Evolutionary conservation across 1,140 invertebrate genomes (phyloP).

Genomic region (Tribolium madens): DNA sequence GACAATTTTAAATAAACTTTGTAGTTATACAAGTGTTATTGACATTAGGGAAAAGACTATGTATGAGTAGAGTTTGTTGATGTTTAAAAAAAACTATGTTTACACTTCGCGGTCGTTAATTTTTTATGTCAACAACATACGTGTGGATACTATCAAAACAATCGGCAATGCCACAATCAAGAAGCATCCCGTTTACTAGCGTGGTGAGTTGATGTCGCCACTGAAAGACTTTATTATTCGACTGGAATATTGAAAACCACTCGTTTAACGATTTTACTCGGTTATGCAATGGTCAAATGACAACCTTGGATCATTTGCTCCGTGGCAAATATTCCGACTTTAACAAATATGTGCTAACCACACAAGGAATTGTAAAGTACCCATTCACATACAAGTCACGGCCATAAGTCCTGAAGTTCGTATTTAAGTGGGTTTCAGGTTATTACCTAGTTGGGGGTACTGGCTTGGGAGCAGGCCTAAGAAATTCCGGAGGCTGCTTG

Average conservation of each 20-base stretch:
- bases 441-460: constrained; percentile 59
- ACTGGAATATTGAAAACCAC: too few relatives aligned
- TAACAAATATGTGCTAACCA: background rate
- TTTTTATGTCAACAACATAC: background rate
- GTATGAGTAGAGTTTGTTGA: background rate
- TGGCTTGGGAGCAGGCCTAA: constrained; percentile 63
- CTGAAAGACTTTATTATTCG: too few relatives aligned
- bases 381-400: too few relatives aligned
- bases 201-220: too few relatives aligned
- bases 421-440: background rate
- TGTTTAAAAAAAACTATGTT: background rate
- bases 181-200: background rate
- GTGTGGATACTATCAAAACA: background rate
- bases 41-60: background rate
- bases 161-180: background rate
- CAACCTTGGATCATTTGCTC: background rate
- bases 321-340: background rate
- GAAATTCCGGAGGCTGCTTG: constrained; percentile 63
- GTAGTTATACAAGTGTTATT: background rate
- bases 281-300: background rate
- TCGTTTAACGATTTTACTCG: too few relatives aligned
- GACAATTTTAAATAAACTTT: background rate
- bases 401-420: background rate
- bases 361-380: background rate
- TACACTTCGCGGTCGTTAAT: background rate